phyloP scores from a whole-genome alignment of 1,140 invertebrate genomes.

The Lutraria rhynchaena region DNA sequence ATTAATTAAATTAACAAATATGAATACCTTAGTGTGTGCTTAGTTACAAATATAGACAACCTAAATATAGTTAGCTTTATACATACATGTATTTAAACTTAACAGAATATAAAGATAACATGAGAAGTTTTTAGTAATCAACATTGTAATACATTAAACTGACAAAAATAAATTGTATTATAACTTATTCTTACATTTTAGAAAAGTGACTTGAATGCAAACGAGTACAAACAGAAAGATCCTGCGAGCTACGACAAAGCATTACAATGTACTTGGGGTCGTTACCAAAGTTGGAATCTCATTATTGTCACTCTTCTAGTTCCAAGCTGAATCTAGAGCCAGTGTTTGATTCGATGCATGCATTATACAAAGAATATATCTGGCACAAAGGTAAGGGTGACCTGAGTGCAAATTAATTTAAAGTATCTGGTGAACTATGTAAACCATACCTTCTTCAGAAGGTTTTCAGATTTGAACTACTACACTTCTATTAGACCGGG shows the following conservation, averaged over 20 bases:
- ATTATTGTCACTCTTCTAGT: constrained; percentile 26
- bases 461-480: constrained; percentile 12
- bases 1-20: too few relatives aligned
- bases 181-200: too few relatives aligned
- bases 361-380: constrained; percentile 27
- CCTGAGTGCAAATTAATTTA: constrained; percentile 37
- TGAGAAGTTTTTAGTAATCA: too few relatives aligned
- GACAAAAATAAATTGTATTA: too few relatives aligned
- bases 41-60: too few relatives aligned
- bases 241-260: neutral
- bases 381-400: constrained; percentile 48
- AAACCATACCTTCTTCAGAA: constrained; percentile 29
- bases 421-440: constrained; percentile 19
- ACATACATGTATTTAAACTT: too few relatives aligned
- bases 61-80: too few relatives aligned
- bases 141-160: too few relatives aligned
- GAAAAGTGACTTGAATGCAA: neutral
- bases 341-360: constrained; percentile 10
- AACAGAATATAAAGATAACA: too few relatives aligned
- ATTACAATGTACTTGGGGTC: neutral
- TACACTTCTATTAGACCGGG: constrained; percentile 33
- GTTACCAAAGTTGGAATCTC: constrained; percentile 38
- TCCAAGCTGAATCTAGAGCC: constrained; percentile 38
- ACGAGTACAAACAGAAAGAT: neutral
- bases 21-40: too few relatives aligned